phyloP scores from a whole-genome alignment of 53 echinoderm and acorn worm genomes.

The Actinopyga echinites region DNA sequence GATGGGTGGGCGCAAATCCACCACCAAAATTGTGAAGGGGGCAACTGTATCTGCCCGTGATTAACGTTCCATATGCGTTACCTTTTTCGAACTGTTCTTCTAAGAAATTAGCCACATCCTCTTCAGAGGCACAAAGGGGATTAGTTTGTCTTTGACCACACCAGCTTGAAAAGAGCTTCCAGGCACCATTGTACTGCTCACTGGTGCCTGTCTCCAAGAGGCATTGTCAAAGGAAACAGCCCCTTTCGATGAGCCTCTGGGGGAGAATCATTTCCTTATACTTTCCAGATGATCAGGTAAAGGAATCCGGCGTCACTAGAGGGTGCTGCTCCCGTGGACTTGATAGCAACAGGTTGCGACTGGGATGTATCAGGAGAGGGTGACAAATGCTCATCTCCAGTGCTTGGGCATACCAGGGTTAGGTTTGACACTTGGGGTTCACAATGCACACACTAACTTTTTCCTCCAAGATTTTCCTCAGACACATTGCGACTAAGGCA shows the following conservation, averaged over 20 bases:
- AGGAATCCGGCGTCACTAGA: neutral
- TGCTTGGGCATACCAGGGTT: too few species aligned
- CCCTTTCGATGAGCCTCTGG: neutral
- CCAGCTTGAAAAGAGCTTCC: too few species aligned
- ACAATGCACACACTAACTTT: neutral
- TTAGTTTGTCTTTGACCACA: too few species aligned
- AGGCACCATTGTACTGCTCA: neutral
- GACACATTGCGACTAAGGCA: too few species aligned
- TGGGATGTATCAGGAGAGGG: too few species aligned
- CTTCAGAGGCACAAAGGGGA: neutral
- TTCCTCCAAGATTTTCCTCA: too few species aligned
- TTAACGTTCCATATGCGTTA: too few species aligned
- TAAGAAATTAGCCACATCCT: too few species aligned
- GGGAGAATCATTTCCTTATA: constrained; percentile 14
- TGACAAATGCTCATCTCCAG: neutral
- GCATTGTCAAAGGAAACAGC: neutral
- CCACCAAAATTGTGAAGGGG: too few species aligned
- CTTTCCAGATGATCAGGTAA: neutral
- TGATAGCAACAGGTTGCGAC: too few species aligned
- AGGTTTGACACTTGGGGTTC: neutral
- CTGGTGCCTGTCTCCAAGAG: neutral
- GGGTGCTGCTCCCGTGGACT: neutral
- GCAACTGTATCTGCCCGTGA: too few species aligned
- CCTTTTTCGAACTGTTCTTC: neutral
- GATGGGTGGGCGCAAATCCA: too few species aligned